Conservation (phyloP, 2,888 invertebrate genomes). For the Morpho achilles region DNA sequence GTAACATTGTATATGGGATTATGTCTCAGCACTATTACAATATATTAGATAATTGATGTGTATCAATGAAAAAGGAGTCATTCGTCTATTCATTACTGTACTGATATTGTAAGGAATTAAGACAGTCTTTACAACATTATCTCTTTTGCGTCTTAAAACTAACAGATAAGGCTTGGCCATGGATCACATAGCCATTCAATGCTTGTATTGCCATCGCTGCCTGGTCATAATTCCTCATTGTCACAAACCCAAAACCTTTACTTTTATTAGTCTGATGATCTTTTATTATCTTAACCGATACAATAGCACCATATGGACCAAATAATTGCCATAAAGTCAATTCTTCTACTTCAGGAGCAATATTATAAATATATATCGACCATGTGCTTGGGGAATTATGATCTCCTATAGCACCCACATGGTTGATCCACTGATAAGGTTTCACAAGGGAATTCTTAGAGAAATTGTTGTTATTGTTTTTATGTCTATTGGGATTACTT, state of each 20-base stretch:
- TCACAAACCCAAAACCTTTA: slow-evolving; percentile 77
- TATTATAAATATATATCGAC: slow-evolving; percentile 78
- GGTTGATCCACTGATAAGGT: slow-evolving; percentile 75
- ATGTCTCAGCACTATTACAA: slow-evolving; percentile 49
- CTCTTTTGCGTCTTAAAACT: slow-evolving; percentile 78
- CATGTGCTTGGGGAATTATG: slow-evolving; percentile 74
- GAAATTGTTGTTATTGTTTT: slow-evolving; percentile 73
- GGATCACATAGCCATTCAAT: slow-evolving; percentile 70
- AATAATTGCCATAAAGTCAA: slow-evolving; percentile 75
- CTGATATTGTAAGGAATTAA: slow-evolving; percentile 71
- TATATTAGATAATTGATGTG: slow-evolving; percentile 57
- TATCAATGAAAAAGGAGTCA: slow-evolving; percentile 58
- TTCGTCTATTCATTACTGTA: slow-evolving; percentile 73
- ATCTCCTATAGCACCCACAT: slow-evolving; percentile 71
- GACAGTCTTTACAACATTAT: slow-evolving; percentile 68
- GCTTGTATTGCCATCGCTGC: slow-evolving; percentile 78
- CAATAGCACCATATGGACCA: slow-evolving; percentile 79
- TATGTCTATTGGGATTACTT: slow-evolving; percentile 75
- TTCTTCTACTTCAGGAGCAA: slow-evolving; percentile 75
- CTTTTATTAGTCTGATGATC: slow-evolving; percentile 77
- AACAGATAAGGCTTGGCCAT: slow-evolving; percentile 73
- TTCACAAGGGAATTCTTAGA: slow-evolving; percentile 67
- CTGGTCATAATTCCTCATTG: slow-evolving; percentile 77
- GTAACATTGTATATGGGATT: slow-evolving; percentile 51
- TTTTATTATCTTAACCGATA: slow-evolving; percentile 77